Evolutionary conservation across 2,113 vertebrate genomes (phyloP).

Genomic region (Acrocephalus kingi): DNA sequence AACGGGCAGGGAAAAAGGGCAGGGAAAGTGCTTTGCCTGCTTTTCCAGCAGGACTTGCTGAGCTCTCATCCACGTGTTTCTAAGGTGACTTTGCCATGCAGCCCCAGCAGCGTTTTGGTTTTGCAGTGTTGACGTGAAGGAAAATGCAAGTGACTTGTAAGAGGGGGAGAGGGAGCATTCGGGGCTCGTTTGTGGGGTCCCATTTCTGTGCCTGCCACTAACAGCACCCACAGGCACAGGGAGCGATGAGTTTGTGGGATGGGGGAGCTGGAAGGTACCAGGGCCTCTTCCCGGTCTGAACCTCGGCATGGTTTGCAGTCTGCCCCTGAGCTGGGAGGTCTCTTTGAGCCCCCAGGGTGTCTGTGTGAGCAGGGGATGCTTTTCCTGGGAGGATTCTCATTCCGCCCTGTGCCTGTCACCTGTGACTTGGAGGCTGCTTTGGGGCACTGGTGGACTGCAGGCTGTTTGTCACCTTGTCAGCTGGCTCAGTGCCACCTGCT

Average conservation of each 20-base stretch:
- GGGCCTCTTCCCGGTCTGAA: not conserved
- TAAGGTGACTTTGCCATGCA: not conserved
- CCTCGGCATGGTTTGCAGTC: fast-evolving
- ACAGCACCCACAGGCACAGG: not conserved
- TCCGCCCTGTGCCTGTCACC: fast-evolving
- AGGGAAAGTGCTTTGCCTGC: not conserved
- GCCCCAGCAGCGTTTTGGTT: not conserved
- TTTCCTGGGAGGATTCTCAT: not conserved
- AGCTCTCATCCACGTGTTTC: not conserved
- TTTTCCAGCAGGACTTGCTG: not conserved
- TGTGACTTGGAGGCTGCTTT: not conserved
- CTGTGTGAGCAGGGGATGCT: not conserved
- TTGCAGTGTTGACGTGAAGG: fast-evolving
- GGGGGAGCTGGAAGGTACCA: not conserved
- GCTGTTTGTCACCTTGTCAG: not conserved
- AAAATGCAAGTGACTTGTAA: not conserved
- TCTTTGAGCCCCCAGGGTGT: fast-evolving
- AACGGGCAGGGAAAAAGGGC: not conserved
- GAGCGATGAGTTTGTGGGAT: not conserved
- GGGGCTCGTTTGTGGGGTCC: fast-evolving
- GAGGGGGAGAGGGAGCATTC: not conserved
- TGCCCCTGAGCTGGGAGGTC: not conserved
- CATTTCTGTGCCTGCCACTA: fast-evolving
- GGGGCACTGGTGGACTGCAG: not conserved
- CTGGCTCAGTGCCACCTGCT: not conserved